A percentile compares a stretch with the other conserved stretches of the same genome.
These are phyloP conservation scores for Pangasius larnaudii DNA, from an alignment of 2,797 vertebrate species.

Conservation along the genomic window DNA sequence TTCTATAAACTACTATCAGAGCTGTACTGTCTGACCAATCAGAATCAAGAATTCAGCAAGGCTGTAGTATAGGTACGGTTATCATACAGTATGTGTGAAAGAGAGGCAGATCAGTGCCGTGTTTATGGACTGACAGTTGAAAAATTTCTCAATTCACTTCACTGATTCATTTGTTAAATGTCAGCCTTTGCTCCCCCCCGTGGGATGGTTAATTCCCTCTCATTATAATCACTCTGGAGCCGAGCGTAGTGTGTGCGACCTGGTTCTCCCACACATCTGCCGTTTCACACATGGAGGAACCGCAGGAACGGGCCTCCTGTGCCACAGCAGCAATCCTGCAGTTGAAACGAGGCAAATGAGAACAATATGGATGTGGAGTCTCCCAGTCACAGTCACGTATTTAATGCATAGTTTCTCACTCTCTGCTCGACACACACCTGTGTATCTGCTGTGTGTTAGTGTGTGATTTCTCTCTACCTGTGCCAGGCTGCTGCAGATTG, in stretches of 20 bases:
- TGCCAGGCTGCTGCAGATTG: slow-evolving; percentile 51
- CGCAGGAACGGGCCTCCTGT: background rate
- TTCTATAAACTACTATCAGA: too few relatives aligned
- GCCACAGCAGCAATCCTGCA: slow-evolving; percentile 4
- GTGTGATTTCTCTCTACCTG: slow-evolving; percentile 35
- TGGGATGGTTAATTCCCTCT: background rate
- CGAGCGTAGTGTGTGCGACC: background rate
- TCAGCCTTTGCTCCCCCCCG: slow-evolving; percentile 1
- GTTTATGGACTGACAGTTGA: background rate
- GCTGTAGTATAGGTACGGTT: background rate
- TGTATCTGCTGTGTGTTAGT: slow-evolving; percentile 37
- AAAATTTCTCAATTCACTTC: slow-evolving; percentile 18
- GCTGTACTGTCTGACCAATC: background rate
- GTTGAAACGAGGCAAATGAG: slow-evolving; percentile 26
- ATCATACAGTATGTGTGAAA: background rate
- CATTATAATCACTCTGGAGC: background rate
- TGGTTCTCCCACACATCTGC: background rate
- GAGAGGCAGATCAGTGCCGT: background rate
- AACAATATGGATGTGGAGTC: slow-evolving; percentile 39
- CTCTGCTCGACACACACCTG: slow-evolving; percentile 30
- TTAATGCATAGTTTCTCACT: background rate
- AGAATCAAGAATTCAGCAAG: background rate
- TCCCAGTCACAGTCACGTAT: slow-evolving; percentile 12
- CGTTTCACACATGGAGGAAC: slow-evolving; percentile 19
- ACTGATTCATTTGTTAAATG: slow-evolving; percentile 21